Evolutionary conservation across 2,113 vertebrate species (phyloP).

Genomic region (Clarias batrachus): DNA sequence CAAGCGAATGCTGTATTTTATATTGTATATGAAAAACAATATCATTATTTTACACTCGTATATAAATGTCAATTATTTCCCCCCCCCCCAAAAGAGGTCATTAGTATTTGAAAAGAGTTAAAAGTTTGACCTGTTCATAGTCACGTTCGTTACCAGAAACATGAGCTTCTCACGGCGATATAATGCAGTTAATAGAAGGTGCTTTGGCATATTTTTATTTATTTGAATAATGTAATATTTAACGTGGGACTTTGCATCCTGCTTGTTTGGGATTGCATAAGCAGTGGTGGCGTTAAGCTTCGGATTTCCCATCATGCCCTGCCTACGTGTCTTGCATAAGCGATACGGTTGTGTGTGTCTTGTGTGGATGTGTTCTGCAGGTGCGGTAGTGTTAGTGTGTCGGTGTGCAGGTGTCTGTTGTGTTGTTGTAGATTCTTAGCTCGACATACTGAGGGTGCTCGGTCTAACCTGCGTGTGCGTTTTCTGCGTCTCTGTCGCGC

Average conservation of each 20-base stretch:
- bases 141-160: neutral
- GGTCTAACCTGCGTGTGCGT: neutral
- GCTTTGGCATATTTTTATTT: neutral
- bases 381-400: neutral
- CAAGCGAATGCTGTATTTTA: too few species aligned
- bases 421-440: neutral
- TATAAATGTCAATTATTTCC: too few species aligned
- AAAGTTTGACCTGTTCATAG: neutral
- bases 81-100: neutral
- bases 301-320: conserved; percentile 19
- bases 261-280: neutral
- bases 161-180: neutral
- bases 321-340: conserved; percentile 20
- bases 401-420: neutral
- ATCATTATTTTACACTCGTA: too few species aligned
- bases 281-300: neutral
- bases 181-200: neutral
- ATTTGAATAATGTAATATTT: neutral
- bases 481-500: neutral
- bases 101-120: neutral
- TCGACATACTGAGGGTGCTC: neutral
- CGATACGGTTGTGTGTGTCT: conserved; percentile 1
- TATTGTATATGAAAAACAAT: neutral
- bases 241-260: neutral
- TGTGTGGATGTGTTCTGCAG: conserved; percentile 10